phyloP scores from a whole-genome alignment of 2,888 invertebrate species.

The Helobdella robusta region DNA sequence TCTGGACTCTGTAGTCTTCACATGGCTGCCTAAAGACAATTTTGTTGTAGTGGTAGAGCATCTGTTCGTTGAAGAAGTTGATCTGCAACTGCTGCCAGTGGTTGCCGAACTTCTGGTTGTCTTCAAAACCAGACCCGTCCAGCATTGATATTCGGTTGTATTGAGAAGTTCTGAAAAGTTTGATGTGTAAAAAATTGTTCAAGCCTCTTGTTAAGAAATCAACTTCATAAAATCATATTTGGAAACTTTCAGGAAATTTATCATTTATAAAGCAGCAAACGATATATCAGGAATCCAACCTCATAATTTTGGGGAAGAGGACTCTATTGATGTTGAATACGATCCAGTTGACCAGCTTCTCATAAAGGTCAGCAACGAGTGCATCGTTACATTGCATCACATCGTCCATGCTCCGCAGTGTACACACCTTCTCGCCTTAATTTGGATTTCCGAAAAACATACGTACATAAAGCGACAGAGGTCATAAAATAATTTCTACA shows the following conservation, averaged over 20 bases:
- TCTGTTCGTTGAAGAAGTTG: neutral
- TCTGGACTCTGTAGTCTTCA: neutral
- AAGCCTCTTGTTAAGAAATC: too few relatives aligned
- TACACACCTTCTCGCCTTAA: neutral
- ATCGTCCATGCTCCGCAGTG: neutral
- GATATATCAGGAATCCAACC: neutral
- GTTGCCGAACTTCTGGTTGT: neutral
- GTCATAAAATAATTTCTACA: too few relatives aligned
- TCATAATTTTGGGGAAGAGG: neutral
- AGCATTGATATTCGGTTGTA: too few relatives aligned
- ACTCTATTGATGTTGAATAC: neutral
- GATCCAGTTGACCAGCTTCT: constrained; percentile 1
- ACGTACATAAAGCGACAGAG: too few relatives aligned
- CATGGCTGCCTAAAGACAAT: neutral
- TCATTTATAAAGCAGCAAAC: too few relatives aligned
- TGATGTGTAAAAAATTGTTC: too few relatives aligned
- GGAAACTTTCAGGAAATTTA: too few relatives aligned
- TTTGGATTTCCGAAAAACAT: neutral
- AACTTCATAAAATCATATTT: too few relatives aligned
- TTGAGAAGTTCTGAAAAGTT: too few relatives aligned
- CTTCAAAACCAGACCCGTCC: neutral
- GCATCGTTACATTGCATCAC: neutral
- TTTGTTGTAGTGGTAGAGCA: neutral
- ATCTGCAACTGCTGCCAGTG: neutral
- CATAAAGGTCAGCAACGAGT: neutral